A percentile compares a stretch with the other conserved stretches of the same genome.
These are phyloP conservation scores for Cavia aperea DNA, from an alignment of 2,113 vertebrate genomes.

Conservation along the genomic window DNA sequence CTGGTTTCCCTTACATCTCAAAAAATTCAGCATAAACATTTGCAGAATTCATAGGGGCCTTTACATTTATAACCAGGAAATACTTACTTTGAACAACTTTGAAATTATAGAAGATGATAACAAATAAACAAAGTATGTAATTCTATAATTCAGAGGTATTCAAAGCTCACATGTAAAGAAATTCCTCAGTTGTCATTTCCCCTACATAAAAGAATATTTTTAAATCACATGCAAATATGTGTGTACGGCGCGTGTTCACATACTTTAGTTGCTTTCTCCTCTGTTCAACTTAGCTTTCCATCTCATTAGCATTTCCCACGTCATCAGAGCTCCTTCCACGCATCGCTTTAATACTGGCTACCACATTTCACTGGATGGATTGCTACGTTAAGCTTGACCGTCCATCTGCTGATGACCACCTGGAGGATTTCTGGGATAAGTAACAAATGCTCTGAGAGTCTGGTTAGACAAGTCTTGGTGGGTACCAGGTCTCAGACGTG, in stretches of 20 bases:
- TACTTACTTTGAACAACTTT: neutral
- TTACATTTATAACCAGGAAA: neutral
- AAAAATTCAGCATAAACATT: neutral
- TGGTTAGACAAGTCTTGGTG: neutral
- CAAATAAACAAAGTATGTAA: neutral
- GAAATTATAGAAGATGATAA: neutral
- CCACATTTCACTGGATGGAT: neutral
- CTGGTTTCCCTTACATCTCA: neutral
- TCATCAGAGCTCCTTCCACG: neutral
- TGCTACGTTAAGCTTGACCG: neutral
- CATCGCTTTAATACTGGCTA: neutral
- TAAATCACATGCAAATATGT: neutral
- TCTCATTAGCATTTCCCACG: neutral
- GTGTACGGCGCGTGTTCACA: neutral
- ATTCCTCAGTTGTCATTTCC: neutral
- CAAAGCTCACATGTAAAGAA: neutral
- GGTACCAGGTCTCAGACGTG: neutral
- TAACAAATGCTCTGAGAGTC: neutral
- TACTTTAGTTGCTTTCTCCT: neutral
- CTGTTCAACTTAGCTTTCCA: neutral
- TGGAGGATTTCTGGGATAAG: neutral
- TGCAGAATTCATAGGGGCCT: neutral
- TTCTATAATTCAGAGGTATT: slow-evolving; percentile 2
- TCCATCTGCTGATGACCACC: neutral
- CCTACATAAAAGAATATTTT: neutral